Conservation (phyloP, 2,888 invertebrate species). For the Choreutis nemorana region DNA sequence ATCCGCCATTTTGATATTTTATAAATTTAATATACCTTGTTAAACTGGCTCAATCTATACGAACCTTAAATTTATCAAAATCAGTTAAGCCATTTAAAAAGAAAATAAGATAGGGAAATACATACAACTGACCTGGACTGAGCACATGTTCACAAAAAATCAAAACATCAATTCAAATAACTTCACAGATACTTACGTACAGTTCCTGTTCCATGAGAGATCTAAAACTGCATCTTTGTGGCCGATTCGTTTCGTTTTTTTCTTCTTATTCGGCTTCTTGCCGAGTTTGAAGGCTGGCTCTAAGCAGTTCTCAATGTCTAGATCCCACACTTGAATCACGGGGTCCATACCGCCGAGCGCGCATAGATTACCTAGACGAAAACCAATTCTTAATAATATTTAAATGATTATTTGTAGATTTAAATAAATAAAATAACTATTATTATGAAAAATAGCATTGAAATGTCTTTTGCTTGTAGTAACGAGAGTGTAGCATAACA, state of each 20-base stretch:
- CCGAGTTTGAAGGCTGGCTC: constrained; percentile 89
- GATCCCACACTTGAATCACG: constrained; percentile 95
- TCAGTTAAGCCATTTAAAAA: no score
- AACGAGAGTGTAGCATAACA: no score
- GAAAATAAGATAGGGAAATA: no score
- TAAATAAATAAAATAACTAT: no score
- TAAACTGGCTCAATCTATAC: no score
- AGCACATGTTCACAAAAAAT: constrained; percentile 2
- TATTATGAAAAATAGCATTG: no score
- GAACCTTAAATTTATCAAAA: no score
- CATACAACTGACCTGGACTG: no score
- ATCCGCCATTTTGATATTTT: no score
- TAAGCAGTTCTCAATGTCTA: constrained; percentile 90
- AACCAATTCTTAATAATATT: neutral
- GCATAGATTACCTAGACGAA: constrained; percentile 77
- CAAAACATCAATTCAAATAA: constrained; percentile 1
- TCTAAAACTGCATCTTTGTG: constrained; percentile 92
- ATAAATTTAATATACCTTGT: no score
- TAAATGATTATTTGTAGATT: no score
- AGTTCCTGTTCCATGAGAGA: constrained; percentile 88
- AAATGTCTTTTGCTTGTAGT: no score
- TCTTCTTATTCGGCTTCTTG: constrained; percentile 76
- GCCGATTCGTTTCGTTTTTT: constrained; percentile 72
- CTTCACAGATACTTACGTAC: constrained; percentile 51
- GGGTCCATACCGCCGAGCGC: constrained; percentile 94